Evolutionary conservation across 2,113 vertebrate species (phyloP).

Genomic region (Nesospiza acunhae): DNA sequence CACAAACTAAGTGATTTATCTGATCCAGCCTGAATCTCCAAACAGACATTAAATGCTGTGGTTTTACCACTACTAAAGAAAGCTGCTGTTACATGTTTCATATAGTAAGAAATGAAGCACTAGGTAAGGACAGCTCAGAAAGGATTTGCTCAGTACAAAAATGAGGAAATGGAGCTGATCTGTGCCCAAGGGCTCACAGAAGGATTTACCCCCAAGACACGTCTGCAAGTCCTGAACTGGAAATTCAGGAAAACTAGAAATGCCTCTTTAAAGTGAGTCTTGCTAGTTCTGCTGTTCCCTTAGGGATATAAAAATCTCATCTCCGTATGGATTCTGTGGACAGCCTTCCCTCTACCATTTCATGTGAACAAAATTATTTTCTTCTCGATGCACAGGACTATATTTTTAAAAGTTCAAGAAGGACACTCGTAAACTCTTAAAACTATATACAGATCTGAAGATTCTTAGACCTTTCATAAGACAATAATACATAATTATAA

Average conservation of each 20-base stretch:
- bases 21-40: background rate
- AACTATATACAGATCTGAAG: background rate
- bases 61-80: background rate
- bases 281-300: background rate
- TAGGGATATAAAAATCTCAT: background rate
- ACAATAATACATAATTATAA: background rate
- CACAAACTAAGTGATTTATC: background rate
- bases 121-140: background rate
- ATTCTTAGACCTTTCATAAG: background rate
- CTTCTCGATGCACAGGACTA: accelerated
- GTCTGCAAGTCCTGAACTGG: background rate
- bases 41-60: background rate
- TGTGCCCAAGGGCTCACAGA: background rate
- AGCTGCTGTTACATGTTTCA: background rate
- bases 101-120: background rate
- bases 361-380: background rate
- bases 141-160: background rate
- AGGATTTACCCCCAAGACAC: background rate
- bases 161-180: background rate
- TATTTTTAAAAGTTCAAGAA: background rate
- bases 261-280: background rate
- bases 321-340: background rate
- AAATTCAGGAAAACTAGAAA: background rate
- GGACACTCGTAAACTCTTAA: background rate
- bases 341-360: background rate